phyloP scores from a whole-genome alignment of 2,888 invertebrate genomes.

The Merodon equestris region DNA sequence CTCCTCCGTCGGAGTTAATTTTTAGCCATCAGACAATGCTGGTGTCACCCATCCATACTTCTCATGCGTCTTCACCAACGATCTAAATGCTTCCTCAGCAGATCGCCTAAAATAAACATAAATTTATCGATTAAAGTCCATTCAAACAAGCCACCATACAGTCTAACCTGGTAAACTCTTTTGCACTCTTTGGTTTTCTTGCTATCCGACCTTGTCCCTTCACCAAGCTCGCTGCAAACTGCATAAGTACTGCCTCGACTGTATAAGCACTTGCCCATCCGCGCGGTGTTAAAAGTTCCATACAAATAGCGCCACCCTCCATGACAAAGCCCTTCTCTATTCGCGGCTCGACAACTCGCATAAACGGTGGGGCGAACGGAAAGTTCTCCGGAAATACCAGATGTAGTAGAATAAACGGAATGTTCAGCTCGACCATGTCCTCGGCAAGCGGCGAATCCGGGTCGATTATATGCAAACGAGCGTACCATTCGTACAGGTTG shows the following conservation, averaged over 20 bases:
- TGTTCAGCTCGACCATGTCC: constrained; percentile 88
- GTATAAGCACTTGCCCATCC: constrained; percentile 94
- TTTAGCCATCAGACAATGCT: constrained; percentile 90
- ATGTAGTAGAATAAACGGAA: constrained; percentile 87
- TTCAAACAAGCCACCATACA: neutral
- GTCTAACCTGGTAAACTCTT: constrained; percentile 84
- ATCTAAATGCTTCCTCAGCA: constrained; percentile 93
- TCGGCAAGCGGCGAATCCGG: constrained; percentile 90
- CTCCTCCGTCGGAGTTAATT: constrained; percentile 11
- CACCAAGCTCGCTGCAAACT: constrained; percentile 92
- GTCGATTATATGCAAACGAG: constrained; percentile 89
- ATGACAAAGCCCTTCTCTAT: constrained; percentile 93
- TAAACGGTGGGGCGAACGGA: constrained; percentile 93
- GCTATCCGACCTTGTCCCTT: constrained; percentile 92
- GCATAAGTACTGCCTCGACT: constrained; percentile 92
- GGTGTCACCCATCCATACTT: constrained; percentile 96
- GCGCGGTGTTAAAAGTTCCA: constrained; percentile 91
- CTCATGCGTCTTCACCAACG: constrained; percentile 92
- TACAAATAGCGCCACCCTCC: constrained; percentile 94
- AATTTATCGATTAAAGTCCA: constrained; percentile 29
- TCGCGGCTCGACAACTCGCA: constrained; percentile 88
- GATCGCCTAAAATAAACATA: constrained; percentile 80
- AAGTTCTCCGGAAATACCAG: constrained; percentile 92
- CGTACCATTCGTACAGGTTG: constrained; percentile 93
- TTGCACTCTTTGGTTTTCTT: constrained; percentile 87